A percentile compares a stretch with the other conserved stretches of the same genome.
phyloP scores from a whole-genome alignment of 2,888 invertebrate species.

The Seladonia tumulorum region DNA sequence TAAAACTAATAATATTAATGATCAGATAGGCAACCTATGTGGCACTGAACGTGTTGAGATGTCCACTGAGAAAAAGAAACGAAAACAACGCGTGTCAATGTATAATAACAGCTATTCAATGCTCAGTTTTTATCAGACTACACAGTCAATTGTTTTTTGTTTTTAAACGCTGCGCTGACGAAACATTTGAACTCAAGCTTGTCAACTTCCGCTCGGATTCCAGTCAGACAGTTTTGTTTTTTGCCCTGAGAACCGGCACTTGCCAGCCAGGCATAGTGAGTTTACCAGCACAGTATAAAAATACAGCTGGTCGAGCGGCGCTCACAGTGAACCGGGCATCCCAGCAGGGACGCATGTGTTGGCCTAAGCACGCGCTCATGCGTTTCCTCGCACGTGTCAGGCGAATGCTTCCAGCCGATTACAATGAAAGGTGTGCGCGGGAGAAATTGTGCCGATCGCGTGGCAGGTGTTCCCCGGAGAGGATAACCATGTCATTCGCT shows the following conservation, averaged over 20 bases:
- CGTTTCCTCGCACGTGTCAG: conserved; percentile 13
- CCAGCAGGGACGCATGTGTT: conserved; percentile 31
- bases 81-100: not conserved
- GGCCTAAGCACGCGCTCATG: conserved; percentile 8
- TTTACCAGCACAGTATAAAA: conserved; percentile 76
- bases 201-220: not conserved
- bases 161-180: not conserved
- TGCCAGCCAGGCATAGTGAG: conserved; percentile 77
- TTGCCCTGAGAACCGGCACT: conserved; percentile 64
- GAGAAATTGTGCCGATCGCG: conserved; percentile 2
- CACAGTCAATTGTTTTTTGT: not conserved
- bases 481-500: conserved; percentile 73
- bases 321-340: not conserved
- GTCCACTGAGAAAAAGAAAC: not conserved
- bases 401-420: conserved; percentile 9
- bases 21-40: not conserved
- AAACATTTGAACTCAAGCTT: not conserved
- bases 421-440: not conserved
- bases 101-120: not conserved
- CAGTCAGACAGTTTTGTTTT: conserved; percentile 5
- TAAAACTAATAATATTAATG: not conserved
- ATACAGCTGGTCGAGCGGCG: conserved; percentile 72
- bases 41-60: no score
- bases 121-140: not conserved
- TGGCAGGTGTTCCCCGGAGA: conserved; percentile 7